phyloP scores from a whole-genome alignment of 2,888 invertebrate genomes.

The Xestoiulus laeticollis region DNA sequence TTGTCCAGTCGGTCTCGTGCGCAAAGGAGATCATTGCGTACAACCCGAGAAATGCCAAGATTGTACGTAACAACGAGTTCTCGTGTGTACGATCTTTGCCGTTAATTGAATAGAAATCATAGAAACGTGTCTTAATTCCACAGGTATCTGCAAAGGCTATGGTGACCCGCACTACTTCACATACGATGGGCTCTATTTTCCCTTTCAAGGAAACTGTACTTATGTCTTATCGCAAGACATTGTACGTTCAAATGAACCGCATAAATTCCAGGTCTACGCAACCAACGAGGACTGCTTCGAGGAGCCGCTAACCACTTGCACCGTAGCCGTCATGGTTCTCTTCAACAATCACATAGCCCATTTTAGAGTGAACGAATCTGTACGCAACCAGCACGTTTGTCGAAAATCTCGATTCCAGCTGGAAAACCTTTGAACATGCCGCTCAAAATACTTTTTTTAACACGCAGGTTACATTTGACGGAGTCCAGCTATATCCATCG shows the following conservation, averaged over 20 bases:
- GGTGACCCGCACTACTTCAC: slow-evolving; percentile 83
- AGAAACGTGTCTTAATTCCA: slow-evolving; percentile 48
- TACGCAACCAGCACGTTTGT: slow-evolving; percentile 18
- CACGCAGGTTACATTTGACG: slow-evolving; percentile 65
- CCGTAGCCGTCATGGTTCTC: slow-evolving; percentile 74
- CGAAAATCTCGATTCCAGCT: background rate
- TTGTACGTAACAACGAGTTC: slow-evolving; percentile 69
- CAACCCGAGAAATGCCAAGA: slow-evolving; percentile 78
- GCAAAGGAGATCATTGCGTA: slow-evolving; percentile 74
- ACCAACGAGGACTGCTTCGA: slow-evolving; percentile 76
- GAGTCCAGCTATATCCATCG: slow-evolving; percentile 61
- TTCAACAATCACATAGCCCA: slow-evolving; percentile 73
- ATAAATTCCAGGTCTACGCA: slow-evolving; percentile 71
- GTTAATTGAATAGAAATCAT: background rate
- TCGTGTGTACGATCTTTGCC: background rate
- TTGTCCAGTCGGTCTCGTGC: slow-evolving; percentile 78
- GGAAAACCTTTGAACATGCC: background rate
- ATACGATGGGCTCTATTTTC: slow-evolving; percentile 82
- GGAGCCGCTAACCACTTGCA: slow-evolving; percentile 71
- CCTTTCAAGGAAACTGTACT: slow-evolving; percentile 84
- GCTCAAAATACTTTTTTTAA: background rate
- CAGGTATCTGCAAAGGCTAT: slow-evolving; percentile 75
- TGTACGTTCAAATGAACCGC: slow-evolving; percentile 63
- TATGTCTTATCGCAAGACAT: slow-evolving; percentile 78
- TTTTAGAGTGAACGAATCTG: slow-evolving; percentile 57